These are phyloP conservation scores for Cranoglanis bouderius DNA, from an alignment of 2,113 vertebrate genomes.

Conservation along the genomic window DNA sequence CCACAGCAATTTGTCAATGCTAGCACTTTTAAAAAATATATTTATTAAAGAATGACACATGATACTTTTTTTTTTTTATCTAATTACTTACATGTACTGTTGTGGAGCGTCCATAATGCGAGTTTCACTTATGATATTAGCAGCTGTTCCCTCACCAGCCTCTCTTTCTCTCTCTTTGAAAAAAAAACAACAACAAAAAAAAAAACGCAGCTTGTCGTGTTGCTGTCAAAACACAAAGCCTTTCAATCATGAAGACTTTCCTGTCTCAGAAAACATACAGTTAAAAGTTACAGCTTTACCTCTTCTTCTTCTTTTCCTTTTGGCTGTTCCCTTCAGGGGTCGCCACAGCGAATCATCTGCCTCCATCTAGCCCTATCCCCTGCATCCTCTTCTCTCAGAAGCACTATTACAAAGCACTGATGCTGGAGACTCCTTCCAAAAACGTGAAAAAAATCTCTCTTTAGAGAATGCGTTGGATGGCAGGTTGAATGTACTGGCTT, in stretches of 20 bases:
- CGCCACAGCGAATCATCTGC: too few species aligned
- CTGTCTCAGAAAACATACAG: not conserved
- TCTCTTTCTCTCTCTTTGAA: not conserved
- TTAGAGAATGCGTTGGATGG: too few species aligned
- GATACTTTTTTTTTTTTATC: not conserved
- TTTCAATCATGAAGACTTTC: not conserved
- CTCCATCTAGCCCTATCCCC: too few species aligned
- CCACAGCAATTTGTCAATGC: not conserved
- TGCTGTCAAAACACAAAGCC: not conserved
- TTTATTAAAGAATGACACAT: not conserved
- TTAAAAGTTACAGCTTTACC: not conserved
- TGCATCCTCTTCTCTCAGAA: too few species aligned
- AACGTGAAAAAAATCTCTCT: not conserved
- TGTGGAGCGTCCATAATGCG: not conserved
- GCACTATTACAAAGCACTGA: not conserved
- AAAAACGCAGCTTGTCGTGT: not conserved
- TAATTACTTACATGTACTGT: not conserved
- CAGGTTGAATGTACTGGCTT: not conserved
- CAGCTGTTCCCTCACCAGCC: not conserved
- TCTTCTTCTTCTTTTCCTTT: too few species aligned
- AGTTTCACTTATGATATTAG: not conserved
- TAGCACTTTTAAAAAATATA: not conserved
- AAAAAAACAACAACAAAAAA: not conserved
- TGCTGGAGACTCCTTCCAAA: too few species aligned
- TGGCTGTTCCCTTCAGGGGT: too few species aligned